Percentiles rank a stretch among this genome's conserved stretches.
These are phyloP conservation scores for Neomonachus schauinslandi DNA, from an alignment of 2,113 vertebrate genomes.

Conservation along the genomic window DNA sequence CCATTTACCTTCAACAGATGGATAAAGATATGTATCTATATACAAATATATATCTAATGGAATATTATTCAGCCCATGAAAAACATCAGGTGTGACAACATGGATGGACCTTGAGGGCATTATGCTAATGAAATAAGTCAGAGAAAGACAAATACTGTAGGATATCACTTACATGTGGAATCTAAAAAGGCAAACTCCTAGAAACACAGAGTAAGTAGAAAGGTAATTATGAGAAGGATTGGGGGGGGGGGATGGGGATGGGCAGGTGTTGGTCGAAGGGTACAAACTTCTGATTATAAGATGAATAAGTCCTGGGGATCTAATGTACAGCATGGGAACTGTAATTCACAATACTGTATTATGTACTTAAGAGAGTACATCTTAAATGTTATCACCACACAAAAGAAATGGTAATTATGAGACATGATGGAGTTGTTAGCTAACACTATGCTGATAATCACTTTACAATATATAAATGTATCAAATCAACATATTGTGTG, in stretches of 20 bases:
- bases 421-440: background rate
- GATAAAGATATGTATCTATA: background rate
- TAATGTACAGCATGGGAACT: background rate
- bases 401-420: background rate
- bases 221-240: background rate
- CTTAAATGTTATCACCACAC: background rate
- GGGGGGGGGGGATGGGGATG: background rate
- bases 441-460: background rate
- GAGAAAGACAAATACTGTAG: background rate
- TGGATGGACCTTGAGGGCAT: background rate
- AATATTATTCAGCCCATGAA: background rate
- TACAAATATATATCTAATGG: background rate
- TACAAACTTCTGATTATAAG: background rate
- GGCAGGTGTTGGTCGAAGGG: background rate
- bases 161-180: background rate
- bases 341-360: background rate
- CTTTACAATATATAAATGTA: background rate
- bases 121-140: background rate
- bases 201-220: background rate
- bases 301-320: background rate
- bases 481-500: background rate
- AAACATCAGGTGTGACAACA: background rate
- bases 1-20: background rate
- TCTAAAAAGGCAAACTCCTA: background rate
- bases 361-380: background rate